Evolutionary conservation across 2,113 vertebrate genomes (phyloP), one percentile per base, ranked within the genome.

Genomic region (Anhinga anhinga): DNA sequence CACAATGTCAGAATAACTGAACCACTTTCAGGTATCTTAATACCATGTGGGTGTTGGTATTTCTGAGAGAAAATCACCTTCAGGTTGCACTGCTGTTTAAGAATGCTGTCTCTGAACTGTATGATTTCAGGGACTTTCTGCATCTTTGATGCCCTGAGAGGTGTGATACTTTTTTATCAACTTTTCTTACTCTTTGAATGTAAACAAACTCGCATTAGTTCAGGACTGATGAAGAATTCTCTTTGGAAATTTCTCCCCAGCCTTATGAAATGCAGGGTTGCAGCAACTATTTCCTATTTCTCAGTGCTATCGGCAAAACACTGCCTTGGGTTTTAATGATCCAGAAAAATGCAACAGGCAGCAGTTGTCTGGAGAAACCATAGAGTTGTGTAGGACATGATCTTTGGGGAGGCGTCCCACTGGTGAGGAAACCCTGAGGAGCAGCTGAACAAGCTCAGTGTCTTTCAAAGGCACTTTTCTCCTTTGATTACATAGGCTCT

Each of bases 301-400:
- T 78, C 62, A 50, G 67, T 5, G 6, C 63, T 81, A 73, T 67
- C 0, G 0, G 59, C 42, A 86, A 86, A 92, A 73, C 36, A 8
- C 15, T 52, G 34, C 56, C 30, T 77, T 88, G 79, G 62, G n/a
- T 86, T 97, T 90, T 96, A 88, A 92, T 52, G 69, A 76, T 61
- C 16, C 30, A 61, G 63, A 81, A 95, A 97, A 96, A 95, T 84
- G 65, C 56, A 97, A 67, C 36, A 82, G 77, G 52, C 49, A 84
- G 77, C 81, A 85, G 56, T 29, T 92, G 52, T 82, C 73, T 91
- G 65, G 61, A 84, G 78, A 91, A 95, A 79, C 65, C 56, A 23
- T 76, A 10, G 45, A 61, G 67, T 15, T 78, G 59, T 88, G 73
- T 16, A 69, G 92, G 61, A 79, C 49, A 45, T 34, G 56, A 65